Evolutionary conservation across 2,888 invertebrate species (phyloP).

Genomic region (Trilocha varians): DNA sequence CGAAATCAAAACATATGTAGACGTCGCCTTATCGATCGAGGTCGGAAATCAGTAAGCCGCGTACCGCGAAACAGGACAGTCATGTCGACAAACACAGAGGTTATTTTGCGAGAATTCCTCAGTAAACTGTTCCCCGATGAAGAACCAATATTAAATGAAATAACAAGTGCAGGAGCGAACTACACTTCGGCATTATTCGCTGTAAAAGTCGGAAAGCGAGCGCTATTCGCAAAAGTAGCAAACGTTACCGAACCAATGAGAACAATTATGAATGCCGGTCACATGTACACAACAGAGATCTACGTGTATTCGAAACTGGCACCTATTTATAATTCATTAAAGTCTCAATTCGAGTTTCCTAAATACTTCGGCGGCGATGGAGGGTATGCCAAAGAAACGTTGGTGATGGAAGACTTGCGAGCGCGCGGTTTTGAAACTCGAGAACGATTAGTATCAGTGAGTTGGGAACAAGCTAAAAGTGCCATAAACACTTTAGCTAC

Average conservation of each 20-base stretch:
- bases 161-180: slow-evolving; percentile 4
- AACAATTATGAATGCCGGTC: not conserved
- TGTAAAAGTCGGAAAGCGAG: not conserved
- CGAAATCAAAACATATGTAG: no score
- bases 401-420: slow-evolving; percentile 32
- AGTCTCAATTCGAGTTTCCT: slow-evolving; percentile 20
- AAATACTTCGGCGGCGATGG: slow-evolving; percentile 24
- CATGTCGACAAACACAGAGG: not conserved
- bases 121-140: not conserved
- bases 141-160: not conserved
- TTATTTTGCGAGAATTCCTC: not conserved
- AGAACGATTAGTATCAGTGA: slow-evolving; percentile 26
- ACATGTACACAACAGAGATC: slow-evolving; percentile 13
- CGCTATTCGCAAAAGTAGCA: slow-evolving; percentile 21
- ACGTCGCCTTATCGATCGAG: no score
- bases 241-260: slow-evolving; percentile 14
- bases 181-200: slow-evolving; percentile 2
- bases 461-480: slow-evolving; percentile 26
- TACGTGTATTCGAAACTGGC: slow-evolving; percentile 14
- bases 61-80: no score
- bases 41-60: no score
- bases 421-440: slow-evolving; percentile 22
- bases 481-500: slow-evolving; percentile 28
- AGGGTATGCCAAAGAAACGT: slow-evolving; percentile 22
- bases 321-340: slow-evolving; percentile 13